A percentile compares a stretch with the other conserved stretches of the same genome.
Evolutionary conservation across 2,888 invertebrate species (phyloP).

Genomic region (Eupithecia exiguata): DNA sequence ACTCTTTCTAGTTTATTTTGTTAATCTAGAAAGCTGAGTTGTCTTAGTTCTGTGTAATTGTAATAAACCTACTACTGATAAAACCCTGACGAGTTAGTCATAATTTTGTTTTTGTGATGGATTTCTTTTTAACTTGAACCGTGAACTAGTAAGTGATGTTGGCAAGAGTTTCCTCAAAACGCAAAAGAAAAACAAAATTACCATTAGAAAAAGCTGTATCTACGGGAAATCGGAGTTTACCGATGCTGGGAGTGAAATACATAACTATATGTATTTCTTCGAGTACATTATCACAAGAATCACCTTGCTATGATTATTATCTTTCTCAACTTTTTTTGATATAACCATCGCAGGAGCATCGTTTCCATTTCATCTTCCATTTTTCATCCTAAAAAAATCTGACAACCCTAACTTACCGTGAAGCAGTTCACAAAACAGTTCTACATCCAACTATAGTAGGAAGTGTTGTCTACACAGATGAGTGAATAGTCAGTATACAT

Average conservation of each 20-base stretch:
- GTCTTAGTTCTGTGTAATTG: too few relatives aligned
- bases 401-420: not conserved
- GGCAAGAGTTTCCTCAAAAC: too few relatives aligned
- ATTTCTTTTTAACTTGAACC: too few relatives aligned
- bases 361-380: not conserved
- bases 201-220: too few relatives aligned
- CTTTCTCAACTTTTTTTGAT: not conserved
- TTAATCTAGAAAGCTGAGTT: not conserved
- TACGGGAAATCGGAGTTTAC: too few relatives aligned
- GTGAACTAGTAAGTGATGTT: too few relatives aligned
- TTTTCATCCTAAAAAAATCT: not conserved
- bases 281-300: not conserved
- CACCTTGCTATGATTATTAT: not conserved
- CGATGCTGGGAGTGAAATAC: not conserved
- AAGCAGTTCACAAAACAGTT: constrained; percentile 17
- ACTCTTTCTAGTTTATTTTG: not conserved
- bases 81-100: too few relatives aligned
- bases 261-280: not conserved
- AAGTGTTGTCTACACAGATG: constrained; percentile 9
- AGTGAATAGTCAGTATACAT: constrained; percentile 15
- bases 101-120: too few relatives aligned
- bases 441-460: constrained; percentile 8
- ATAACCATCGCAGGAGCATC: not conserved
- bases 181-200: too few relatives aligned
- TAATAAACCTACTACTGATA: too few relatives aligned